Conservation (phyloP, 2,888 invertebrate genomes). For the Ophioninae sp. region DNA sequence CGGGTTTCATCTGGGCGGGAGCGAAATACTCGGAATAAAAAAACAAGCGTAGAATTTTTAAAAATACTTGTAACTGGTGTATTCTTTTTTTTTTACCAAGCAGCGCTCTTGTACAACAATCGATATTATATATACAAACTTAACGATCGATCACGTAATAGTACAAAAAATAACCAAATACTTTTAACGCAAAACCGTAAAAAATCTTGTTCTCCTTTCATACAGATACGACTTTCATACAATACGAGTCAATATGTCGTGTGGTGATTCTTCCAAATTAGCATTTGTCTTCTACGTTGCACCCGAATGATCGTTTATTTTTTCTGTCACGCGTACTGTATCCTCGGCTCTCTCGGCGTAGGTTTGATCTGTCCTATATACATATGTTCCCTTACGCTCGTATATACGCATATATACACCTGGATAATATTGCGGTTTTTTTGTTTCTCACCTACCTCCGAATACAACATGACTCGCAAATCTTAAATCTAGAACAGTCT, state of each 20-base stretch:
- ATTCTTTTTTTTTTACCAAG: conserved; percentile 66
- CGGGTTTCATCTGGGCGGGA: background rate
- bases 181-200: conserved; percentile 68
- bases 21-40: background rate
- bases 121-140: conserved; percentile 75
- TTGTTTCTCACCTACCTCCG: conserved; percentile 23
- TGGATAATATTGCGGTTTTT: conserved; percentile 46
- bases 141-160: conserved; percentile 74
- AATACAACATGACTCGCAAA: conserved; percentile 31
- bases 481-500: conserved; percentile 61
- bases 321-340: conserved; percentile 11
- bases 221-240: conserved; percentile 14
- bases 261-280: conserved; percentile 18
- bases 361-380: conserved; percentile 28
- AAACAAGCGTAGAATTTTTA: conserved; percentile 57
- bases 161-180: conserved; percentile 67
- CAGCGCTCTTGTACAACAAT: conserved; percentile 72
- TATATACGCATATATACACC: conserved; percentile 52
- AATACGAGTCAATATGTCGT: conserved; percentile 48
- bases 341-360: conserved; percentile 29
- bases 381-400: conserved; percentile 19
- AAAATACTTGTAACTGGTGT: conserved; percentile 73
- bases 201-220: conserved; percentile 66
- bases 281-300: conserved; percentile 32
- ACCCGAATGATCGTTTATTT: conserved; percentile 33